Percentiles rank a stretch among this genome's conserved stretches.
These are phyloP conservation scores for Micrasema longulum DNA, from an alignment of 1,140 invertebrate genomes.

Conservation along the genomic window DNA sequence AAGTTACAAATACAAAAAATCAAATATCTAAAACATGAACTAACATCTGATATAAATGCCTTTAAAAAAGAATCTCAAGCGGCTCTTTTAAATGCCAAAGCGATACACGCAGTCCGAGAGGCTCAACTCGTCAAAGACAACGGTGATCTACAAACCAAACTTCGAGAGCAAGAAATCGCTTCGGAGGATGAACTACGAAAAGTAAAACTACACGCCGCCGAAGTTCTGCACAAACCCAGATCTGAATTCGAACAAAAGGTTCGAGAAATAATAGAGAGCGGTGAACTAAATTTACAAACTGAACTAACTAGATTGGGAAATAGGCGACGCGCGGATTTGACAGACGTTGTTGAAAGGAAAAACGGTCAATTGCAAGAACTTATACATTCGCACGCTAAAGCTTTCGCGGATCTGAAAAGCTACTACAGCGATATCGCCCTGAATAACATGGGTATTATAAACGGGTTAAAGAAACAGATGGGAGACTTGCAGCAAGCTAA, in stretches of 20 bases:
- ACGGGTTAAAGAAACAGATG: slow-evolving; percentile 84
- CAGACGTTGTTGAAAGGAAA: slow-evolving; percentile 90
- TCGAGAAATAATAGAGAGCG: slow-evolving; percentile 83
- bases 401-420: slow-evolving; percentile 89
- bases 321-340: slow-evolving; percentile 79
- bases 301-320: slow-evolving; percentile 81
- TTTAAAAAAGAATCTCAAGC: slow-evolving; percentile 77
- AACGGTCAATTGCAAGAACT: slow-evolving; percentile 86
- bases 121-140: slow-evolving; percentile 84
- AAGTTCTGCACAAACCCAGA: slow-evolving; percentile 69
- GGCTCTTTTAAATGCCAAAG: slow-evolving; percentile 78
- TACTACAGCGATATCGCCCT: slow-evolving; percentile 94
- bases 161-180: slow-evolving; percentile 77
- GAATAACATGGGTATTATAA: slow-evolving; percentile 88
- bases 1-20: slow-evolving; percentile 41
- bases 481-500: slow-evolving; percentile 84
- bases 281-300: slow-evolving; percentile 81
- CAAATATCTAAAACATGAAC: slow-evolving; percentile 48
- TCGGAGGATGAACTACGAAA: slow-evolving; percentile 40
- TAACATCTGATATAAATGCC: slow-evolving; percentile 57
- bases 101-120: slow-evolving; percentile 81
- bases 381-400: slow-evolving; percentile 84
- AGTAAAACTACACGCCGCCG: slow-evolving; percentile 1
- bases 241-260: slow-evolving; percentile 80
- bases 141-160: slow-evolving; percentile 76